phyloP scores from a whole-genome alignment of 2,797 vertebrate genomes.

The Eulemur albifrons region DNA sequence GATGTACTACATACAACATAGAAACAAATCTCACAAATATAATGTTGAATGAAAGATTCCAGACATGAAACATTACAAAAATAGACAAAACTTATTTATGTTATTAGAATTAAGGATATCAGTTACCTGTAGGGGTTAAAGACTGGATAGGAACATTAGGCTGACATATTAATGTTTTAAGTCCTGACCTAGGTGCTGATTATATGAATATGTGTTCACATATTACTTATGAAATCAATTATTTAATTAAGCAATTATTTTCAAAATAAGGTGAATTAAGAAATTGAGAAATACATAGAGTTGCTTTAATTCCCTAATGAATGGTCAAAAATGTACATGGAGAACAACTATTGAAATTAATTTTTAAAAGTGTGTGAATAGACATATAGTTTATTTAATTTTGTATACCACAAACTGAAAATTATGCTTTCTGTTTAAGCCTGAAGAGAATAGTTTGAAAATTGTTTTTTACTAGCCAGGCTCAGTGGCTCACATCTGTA shows the following conservation, averaged over 20 bases:
- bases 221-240: not conserved
- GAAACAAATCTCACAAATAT: not conserved
- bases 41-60: not conserved
- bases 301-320: not conserved
- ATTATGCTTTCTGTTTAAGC: not conserved
- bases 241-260: not conserved
- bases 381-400: not conserved
- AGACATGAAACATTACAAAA: not conserved
- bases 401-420: not conserved
- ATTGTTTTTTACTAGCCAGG: too few relatives aligned
- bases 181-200: not conserved
- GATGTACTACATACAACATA: not conserved
- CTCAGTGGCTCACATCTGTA: too few relatives aligned
- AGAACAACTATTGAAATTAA: not conserved
- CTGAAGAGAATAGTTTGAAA: not conserved
- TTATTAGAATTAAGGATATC: not conserved
- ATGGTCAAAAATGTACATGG: not conserved
- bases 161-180: not conserved
- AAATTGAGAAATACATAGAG: not conserved
- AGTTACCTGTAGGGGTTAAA: too few relatives aligned
- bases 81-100: not conserved
- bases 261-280: conserved; percentile 2
- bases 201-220: not conserved
- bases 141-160: not conserved
- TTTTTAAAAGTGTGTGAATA: not conserved